phyloP scores from a whole-genome alignment of 2,113 vertebrate genomes.

The Centropristis striata region DNA sequence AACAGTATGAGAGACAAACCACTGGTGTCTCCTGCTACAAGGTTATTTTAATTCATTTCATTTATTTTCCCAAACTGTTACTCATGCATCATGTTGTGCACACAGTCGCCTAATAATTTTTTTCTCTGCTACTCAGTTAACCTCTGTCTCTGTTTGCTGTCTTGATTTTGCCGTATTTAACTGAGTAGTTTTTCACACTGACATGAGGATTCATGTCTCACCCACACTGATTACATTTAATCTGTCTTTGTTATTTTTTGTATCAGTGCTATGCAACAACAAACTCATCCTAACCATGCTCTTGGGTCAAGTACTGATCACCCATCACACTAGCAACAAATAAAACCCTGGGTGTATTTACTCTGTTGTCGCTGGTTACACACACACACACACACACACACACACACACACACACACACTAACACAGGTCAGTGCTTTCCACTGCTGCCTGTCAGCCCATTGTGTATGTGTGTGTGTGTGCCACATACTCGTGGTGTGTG shows the following conservation, averaged over 20 bases:
- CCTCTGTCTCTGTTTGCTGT: not conserved
- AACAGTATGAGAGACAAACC: not conserved
- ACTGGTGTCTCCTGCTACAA: not conserved
- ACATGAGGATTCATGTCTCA: not conserved
- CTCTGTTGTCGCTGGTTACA: conserved; percentile 2
- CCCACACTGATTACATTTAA: conserved; percentile 1
- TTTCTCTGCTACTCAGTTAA: not conserved
- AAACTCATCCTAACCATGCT: not conserved
- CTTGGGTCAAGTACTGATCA: conserved; percentile 1
- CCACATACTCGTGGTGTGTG: not conserved
- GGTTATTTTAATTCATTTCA: not conserved
- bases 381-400: not conserved
- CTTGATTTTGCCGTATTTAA: not conserved
- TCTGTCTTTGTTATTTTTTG: conserved; percentile 4
- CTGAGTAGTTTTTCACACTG: not conserved
- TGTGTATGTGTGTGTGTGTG: not conserved
- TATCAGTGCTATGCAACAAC: not conserved
- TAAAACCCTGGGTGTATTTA: not conserved
- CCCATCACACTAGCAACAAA: conserved; percentile 2
- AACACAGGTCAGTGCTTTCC: conserved; percentile 13
- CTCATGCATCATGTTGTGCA: not conserved
- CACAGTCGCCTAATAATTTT: not conserved
- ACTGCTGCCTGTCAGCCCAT: not conserved
- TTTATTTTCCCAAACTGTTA: not conserved
- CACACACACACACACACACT: not conserved